A percentile compares a stretch with the other conserved stretches of the same genome.
Evolutionary conservation across 2,888 invertebrate species (phyloP).

Genomic region (Galeruca laticollis): DNA sequence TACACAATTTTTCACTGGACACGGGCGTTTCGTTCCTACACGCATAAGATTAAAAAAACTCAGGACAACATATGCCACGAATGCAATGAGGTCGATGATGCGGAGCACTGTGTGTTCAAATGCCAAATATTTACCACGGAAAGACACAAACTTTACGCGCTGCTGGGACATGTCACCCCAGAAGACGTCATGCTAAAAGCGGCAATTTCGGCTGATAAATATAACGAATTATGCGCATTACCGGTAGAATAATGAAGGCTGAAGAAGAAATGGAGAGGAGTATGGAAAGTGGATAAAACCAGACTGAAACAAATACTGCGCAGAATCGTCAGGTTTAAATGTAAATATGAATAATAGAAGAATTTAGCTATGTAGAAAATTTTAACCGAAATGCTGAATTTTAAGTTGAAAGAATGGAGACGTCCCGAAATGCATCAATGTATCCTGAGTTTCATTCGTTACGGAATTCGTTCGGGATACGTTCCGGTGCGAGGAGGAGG

Average conservation of each 20-base stretch:
- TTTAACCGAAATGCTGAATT: no score
- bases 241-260: not conserved
- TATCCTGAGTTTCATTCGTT: no score
- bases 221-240: not conserved
- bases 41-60: not conserved
- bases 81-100: not conserved
- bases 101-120: not conserved
- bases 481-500: no score
- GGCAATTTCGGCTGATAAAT: not conserved
- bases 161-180: not conserved
- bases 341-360: no score
- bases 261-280: not conserved
- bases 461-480: no score
- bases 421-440: no score
- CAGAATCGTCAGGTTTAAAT: not conserved
- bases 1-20: conserved; percentile 22
- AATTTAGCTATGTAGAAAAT: no score
- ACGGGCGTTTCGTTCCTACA: conserved; percentile 12
- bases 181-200: not conserved
- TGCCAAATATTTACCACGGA: not conserved
- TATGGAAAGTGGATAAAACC: not conserved
- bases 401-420: no score
- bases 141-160: not conserved
- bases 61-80: not conserved
- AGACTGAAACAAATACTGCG: no score